A percentile compares a stretch with the other conserved stretches of the same genome.
phyloP scores from a whole-genome alignment of 1,140 invertebrate species.

The Ephestia elutella region DNA sequence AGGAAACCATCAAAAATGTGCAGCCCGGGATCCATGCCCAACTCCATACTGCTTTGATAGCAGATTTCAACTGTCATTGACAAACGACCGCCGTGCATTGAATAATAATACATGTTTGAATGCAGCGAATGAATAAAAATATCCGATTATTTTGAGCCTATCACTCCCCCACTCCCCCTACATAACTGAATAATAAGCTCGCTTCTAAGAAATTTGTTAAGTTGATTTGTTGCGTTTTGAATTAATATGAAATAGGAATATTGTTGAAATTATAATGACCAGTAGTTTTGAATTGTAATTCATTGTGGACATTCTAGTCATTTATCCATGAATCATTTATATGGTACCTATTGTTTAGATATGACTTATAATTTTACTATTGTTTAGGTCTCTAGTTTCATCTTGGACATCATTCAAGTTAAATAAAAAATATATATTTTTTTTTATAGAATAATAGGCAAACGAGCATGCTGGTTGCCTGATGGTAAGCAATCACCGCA shows the following conservation, averaged over 20 bases:
- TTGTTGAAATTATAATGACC: neutral
- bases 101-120: constrained; percentile 48
- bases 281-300: neutral
- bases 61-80: constrained; percentile 39
- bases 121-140: constrained; percentile 36
- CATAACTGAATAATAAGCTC: constrained; percentile 1
- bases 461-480: no score
- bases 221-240: neutral
- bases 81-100: constrained; percentile 45
- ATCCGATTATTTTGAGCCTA: constrained; percentile 17
- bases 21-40: no score
- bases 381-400: no score
- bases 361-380: no score
- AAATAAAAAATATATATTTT: no score
- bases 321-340: no score
- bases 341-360: no score
- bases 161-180: neutral
- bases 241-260: neutral
- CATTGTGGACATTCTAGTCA: neutral
- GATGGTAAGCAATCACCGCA: no score
- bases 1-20: no score
- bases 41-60: constrained; percentile 28
- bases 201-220: neutral
- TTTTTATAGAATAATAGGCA: no score
- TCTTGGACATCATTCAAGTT: no score